Percentiles rank a stretch among this genome's conserved stretches.
phyloP scores from a whole-genome alignment of 2,113 vertebrate genomes.

The Psittacula cyanocephala region DNA sequence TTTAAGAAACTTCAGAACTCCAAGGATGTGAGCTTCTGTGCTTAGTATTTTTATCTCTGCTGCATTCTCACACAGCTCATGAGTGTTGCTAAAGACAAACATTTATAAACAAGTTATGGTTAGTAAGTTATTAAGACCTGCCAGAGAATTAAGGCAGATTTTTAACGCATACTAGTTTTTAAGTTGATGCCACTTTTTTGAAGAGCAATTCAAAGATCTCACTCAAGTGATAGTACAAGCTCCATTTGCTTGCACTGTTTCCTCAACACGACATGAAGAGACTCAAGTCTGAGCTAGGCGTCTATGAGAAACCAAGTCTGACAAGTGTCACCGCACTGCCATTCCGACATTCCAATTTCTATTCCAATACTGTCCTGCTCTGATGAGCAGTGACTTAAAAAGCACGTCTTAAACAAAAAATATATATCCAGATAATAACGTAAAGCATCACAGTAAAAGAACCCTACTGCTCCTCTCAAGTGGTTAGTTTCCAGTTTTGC shows the following conservation, averaged over 20 bases:
- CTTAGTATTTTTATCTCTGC: not conserved
- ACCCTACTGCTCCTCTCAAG: not conserved
- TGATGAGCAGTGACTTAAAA: not conserved
- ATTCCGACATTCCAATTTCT: not conserved
- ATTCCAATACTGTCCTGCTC: not conserved
- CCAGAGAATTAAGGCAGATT: not conserved
- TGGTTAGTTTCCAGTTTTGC: not conserved
- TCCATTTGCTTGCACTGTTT: not conserved
- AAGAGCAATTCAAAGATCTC: not conserved
- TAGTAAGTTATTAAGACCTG: not conserved
- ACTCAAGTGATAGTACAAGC: not conserved
- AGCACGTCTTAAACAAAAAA: not conserved
- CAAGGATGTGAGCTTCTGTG: not conserved
- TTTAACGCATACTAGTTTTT: not conserved
- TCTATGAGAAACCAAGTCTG: not conserved
- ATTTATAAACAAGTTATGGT: not conserved
- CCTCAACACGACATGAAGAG: not conserved
- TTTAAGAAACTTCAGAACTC: not conserved
- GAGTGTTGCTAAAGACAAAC: not conserved
- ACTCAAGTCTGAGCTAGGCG: not conserved
- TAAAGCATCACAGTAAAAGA: not conserved
- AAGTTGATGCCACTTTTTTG: not conserved
- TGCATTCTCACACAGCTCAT: not conserved
- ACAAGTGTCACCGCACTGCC: not conserved
- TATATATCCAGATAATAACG: fast-evolving